Evolutionary conservation across 1,140 invertebrate genomes (phyloP), one percentile per base, ranked within the genome.

Genomic region (Thrips palmi): DNA sequence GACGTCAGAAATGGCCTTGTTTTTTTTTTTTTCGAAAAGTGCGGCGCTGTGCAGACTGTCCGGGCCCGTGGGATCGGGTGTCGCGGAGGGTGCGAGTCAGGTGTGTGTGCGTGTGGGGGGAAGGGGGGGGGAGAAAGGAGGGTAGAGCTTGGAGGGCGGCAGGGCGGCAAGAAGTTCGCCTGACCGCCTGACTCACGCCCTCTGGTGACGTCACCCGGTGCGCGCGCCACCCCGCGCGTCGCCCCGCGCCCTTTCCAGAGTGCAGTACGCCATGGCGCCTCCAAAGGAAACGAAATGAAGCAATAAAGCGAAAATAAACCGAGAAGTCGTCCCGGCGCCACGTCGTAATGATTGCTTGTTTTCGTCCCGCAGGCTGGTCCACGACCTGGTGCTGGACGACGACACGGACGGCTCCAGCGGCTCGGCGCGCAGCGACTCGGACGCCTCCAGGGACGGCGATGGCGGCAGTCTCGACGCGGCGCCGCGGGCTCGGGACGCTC

Each of bases 361-460:
- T 37, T 45, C 49, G 24, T 44, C 42, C 41, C 45, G 34, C 50
- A 82, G 78, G 44, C 63, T 82, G 50, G 76, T 81, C 50, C 77
- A 78, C 60, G 76, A 78, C 69, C 71, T 79, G 39, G 65, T 68
- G 44, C 56, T 77, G 44, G 77, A 79, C 43, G 80, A 76, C 53
- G 72, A 82, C 40, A 78, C 77, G 1, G n/a, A n/a, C n/a, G n/a
- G n/a, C n/a, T n/a, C n/a, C n/a, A n/a, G n/a, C n/a, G n/a, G n/a
- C n/a, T n/a, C n/a, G n/a, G n/a, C n/a, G n/a, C n/a, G n/a, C n/a
- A n/a, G n/a, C n/a, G n/a, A n/a, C n/a, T 72, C 77, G 12, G 67
- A 64, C 28, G 77, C 75, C 40, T 77, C 78, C 33, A 76, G 77
- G 44, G 56, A 50, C 47, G 78, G 75, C 49, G 74, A 45, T 25